Conservation (phyloP, 2,113 vertebrate species). For the Isurus oxyrinchus region DNA sequence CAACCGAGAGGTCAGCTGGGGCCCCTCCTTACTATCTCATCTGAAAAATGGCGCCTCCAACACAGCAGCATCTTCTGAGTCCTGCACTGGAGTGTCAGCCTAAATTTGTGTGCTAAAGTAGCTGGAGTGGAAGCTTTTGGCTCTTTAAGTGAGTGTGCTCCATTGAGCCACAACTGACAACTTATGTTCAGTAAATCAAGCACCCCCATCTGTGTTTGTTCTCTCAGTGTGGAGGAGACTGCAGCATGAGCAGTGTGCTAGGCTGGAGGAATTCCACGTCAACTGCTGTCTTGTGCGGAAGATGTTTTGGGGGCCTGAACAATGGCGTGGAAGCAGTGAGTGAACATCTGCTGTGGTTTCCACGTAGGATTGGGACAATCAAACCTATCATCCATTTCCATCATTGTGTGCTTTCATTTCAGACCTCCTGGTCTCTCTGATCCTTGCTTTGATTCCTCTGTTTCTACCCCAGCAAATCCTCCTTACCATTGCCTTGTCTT, state of each 20-base stretch:
- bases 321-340: background rate
- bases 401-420: background rate
- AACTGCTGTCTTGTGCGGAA: background rate
- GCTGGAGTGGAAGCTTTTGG: background rate
- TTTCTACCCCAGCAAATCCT: background rate
- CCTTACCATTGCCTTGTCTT: background rate
- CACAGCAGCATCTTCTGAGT: no score
- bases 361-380: background rate
- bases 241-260: background rate
- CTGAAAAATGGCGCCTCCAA: no score
- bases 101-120: background rate
- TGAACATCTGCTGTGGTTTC: background rate
- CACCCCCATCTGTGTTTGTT: background rate
- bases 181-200: background rate
- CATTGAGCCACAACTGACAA: background rate
- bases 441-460: background rate
- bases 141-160: background rate
- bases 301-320: background rate
- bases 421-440: background rate
- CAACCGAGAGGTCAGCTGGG: no score
- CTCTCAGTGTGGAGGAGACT: background rate
- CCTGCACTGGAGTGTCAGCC: background rate
- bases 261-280: background rate
- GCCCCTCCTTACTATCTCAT: no score
- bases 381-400: background rate